These are phyloP conservation scores for Eulemur mongoz DNA, from an alignment of 2,797 vertebrate genomes.

Conservation along the genomic window DNA sequence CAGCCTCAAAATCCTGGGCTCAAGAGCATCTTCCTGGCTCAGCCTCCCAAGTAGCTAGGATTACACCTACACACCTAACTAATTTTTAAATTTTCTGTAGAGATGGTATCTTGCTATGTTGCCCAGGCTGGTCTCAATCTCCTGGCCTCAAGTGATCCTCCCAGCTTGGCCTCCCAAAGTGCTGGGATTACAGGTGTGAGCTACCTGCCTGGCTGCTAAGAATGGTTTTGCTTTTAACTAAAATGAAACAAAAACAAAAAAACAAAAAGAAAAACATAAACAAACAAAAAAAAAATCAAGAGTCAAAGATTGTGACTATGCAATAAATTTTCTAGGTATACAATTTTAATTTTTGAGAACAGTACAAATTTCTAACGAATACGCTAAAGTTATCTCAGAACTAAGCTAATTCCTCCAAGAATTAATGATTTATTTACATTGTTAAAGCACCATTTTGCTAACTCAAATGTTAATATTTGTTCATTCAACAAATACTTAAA, in stretches of 20 bases:
- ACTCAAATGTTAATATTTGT: background rate
- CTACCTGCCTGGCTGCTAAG: no score
- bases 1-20: background rate
- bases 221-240: background rate
- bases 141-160: background rate
- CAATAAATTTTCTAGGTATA: background rate
- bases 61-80: background rate
- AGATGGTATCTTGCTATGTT: background rate
- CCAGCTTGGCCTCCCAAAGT: background rate
- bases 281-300: background rate
- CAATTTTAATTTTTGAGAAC: constrained; percentile 1
- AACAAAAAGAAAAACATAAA: no score
- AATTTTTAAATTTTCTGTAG: background rate
- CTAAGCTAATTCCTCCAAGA: background rate
- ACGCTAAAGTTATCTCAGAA: background rate
- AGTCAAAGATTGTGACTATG: background rate
- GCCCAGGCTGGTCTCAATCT: background rate
- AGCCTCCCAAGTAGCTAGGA: background rate
- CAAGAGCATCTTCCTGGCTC: background rate
- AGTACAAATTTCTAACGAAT: background rate
- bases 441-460: background rate
- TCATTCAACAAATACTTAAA: background rate
- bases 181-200: background rate
- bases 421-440: background rate
- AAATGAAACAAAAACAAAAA: background rate